Conservation (phyloP, 2,113 vertebrate species). For the Caranx ignobilis region DNA sequence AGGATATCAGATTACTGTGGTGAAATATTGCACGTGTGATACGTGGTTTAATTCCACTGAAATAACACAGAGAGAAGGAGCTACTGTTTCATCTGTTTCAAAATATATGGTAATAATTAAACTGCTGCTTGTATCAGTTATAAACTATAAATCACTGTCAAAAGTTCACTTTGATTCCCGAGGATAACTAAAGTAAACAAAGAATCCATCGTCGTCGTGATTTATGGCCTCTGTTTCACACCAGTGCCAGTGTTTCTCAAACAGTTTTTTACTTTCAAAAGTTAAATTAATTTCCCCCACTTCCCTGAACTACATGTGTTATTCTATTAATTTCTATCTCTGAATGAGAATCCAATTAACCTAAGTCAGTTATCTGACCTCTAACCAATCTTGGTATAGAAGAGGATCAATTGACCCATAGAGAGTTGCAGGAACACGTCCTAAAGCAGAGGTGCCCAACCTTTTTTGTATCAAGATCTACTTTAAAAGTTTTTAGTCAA, state of each 20-base stretch:
- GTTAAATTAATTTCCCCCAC: not conserved
- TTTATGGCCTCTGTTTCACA: constrained; percentile 31
- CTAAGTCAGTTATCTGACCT: not conserved
- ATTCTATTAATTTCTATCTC: too few relatives aligned
- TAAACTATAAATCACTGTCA: constrained; percentile 42
- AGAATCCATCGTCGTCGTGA: not conserved
- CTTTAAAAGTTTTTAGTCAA: too few relatives aligned
- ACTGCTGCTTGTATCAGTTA: constrained; percentile 1
- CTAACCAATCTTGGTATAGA: not conserved
- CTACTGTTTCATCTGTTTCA: not conserved
- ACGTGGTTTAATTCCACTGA: not conserved
- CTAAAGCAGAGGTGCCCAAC: too few relatives aligned
- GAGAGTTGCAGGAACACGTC: too few relatives aligned
- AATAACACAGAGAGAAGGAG: not conserved
- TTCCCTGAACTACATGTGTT: not conserved
- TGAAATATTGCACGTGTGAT: constrained; percentile 13
- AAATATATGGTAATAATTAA: not conserved
- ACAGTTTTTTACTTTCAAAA: not conserved
- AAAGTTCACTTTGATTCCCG: not conserved
- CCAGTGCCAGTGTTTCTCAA: not conserved
- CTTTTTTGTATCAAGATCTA: too few relatives aligned
- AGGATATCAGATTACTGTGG: not conserved
- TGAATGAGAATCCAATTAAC: not conserved
- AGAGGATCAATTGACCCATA: not conserved
- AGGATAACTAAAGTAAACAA: constrained; percentile 12